Evolutionary conservation across 2,113 vertebrate genomes (phyloP), one percentile per base, ranked within the genome.

Genomic region (Hoplias malabaricus): DNA sequence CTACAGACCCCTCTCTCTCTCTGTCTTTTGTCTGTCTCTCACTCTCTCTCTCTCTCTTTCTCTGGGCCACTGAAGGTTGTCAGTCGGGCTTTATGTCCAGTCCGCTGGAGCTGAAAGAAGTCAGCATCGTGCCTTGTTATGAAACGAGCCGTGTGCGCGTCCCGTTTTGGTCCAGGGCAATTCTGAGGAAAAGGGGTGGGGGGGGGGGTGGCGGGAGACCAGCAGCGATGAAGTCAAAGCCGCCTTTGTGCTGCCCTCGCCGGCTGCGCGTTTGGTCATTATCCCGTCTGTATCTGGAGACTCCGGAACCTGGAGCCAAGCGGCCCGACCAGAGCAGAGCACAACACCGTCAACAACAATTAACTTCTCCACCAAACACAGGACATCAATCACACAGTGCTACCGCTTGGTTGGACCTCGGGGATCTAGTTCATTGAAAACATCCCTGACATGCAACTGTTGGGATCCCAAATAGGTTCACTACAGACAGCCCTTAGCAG

Each of bases 31-130:
- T n/a, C n/a, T n/a, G n/a, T n/a, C 43, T 27, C 43, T 84, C 88
- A 83, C 88, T 87, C 86, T 84, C 88, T 85, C 84, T 86, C 84
- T 82, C 84, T 77, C 79, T 85, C 88, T 88, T 89, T 88, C 76
- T 89, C 88, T 88, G 85, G 48, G 84, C 88, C 87, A 88, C 85
- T 92, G 90, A 91, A 89, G 88, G 89, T 90, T 93, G 92, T 92
- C 92, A 91, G 90, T 80, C 83, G 86, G 78, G 87, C 89, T 91
- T 91, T 91, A 86, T 90, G 85, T 91, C 85, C 90, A 89, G 91
- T 92, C 93, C 93, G 93, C 81, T 92, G 89, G 92, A 93, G 92
- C 92, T 93, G 91, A 93, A 94, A 91, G 87, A 93, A 94, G 92
- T 94, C 93, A 93, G 90, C 91, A 93, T 91, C 88, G 83, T 87